These are phyloP conservation scores for Mastomys natalensis DNA, from an alignment of 2,113 vertebrate genomes.

Conservation along the genomic window DNA sequence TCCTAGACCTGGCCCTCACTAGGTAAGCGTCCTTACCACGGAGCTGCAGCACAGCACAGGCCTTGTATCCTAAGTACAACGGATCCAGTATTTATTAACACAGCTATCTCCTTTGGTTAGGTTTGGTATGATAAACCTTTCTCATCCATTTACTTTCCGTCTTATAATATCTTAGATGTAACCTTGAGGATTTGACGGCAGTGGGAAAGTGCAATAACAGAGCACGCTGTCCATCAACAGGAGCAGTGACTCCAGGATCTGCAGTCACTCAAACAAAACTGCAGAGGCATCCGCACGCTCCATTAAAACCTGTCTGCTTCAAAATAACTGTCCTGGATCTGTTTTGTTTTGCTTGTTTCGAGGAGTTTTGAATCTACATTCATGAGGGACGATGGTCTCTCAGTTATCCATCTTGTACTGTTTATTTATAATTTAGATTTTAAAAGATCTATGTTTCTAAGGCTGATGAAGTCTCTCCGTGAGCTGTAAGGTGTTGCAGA, in stretches of 20 bases:
- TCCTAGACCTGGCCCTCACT: background rate
- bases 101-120: background rate
- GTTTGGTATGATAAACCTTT: background rate
- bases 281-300: background rate
- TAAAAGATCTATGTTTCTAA: background rate
- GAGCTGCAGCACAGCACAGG: background rate
- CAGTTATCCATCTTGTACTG: background rate
- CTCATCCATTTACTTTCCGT: background rate
- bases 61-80: no score
- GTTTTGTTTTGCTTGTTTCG: background rate
- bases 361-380: background rate
- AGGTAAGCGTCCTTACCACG: background rate
- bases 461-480: background rate
- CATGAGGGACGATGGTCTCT: background rate
- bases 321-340: background rate
- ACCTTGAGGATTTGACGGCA: no score
- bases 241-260: background rate
- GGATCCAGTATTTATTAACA: background rate
- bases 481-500: background rate
- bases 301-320: background rate
- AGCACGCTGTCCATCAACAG: background rate
- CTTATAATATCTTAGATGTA: background rate
- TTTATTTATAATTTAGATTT: background rate
- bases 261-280: background rate
- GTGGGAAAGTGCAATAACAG: background rate